Base-by-base conservation (phyloP, 2,797 vertebrate genomes). In the Decapterus maruadsi region DNA sequence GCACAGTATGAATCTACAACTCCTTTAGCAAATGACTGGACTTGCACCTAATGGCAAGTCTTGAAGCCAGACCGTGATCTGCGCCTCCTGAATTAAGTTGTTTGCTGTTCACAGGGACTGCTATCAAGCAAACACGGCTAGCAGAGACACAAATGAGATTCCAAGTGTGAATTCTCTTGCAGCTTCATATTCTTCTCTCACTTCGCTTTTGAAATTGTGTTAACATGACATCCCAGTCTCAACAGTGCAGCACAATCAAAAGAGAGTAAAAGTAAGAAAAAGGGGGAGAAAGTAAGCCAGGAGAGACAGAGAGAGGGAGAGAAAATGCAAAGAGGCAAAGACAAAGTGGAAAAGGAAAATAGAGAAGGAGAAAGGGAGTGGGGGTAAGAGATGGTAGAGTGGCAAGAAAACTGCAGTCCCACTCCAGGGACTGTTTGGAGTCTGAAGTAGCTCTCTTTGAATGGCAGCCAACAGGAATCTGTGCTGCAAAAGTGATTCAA, bases 391-490 rank as follows among this genome's bases (percentile, higher is more conserved):
- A 75, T 51, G 67, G 45, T 26, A 80, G 50, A 82, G 75, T 61
- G 72, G 75, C 31, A 57, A 77, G 61, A 83, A 92, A 82, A 84
- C 77, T 82, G 73, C 76, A 75, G 76, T 82, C 75, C 55, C 42
- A 77, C 90, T 92, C 83, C 16, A 10, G 88, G 90, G 89, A 92
- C 56, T 82, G 77, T 90, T 87, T 78, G 79, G 78, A 79, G 81
- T 87, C 65, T 83, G 68, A 87, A 78, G 53, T 64, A 54, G 76
- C 72, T 85, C 36, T 87, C 88, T 91, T 88, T 91, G 86, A 90
- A 92, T 76, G 54, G 40, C 8, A 83, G 84, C 82, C 81, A 87
- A 81, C 66, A 81, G 71, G 73, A 91, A 80, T 77, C 77, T 60
- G 59, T 73, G 72, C 82, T 0, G 80, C 50, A 77, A 57, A 89